Percentiles rank a stretch among this genome's conserved stretches.
Conservation (phyloP, 1,140 invertebrate species). For the Neodiprion pinetum region DNA sequence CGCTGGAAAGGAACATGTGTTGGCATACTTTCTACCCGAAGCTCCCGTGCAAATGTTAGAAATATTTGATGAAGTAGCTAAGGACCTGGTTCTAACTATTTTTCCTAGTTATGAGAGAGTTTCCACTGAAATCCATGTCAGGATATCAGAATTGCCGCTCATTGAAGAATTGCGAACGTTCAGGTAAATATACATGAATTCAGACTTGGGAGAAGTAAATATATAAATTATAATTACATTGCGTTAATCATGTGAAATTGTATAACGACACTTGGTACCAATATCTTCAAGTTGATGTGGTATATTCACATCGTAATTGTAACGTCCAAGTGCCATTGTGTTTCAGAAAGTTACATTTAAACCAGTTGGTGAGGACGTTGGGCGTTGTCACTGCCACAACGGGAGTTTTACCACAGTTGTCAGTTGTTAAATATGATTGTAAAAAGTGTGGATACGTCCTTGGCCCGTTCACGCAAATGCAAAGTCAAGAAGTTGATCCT, state of each 20-base stretch:
- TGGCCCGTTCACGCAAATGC: conserved; percentile 95
- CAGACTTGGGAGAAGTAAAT: conserved; percentile 10
- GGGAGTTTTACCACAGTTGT: conserved; percentile 94
- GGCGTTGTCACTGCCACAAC: conserved; percentile 97
- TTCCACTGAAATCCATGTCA: conserved; percentile 89
- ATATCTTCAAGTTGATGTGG: no score
- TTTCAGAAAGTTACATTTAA: conserved; percentile 91
- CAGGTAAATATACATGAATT: conserved; percentile 61
- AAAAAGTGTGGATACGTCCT: conserved; percentile 93
- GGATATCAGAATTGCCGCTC: conserved; percentile 93
- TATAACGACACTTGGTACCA: no score
- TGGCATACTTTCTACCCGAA: conserved; percentile 97
- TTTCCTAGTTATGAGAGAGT: conserved; percentile 97
- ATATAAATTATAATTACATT: conserved; percentile 9
- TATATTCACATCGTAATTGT: no score
- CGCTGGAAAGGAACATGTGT: conserved; percentile 87
- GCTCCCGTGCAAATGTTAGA: conserved; percentile 95
- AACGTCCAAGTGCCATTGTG: conserved; percentile 16
- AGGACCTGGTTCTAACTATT: conserved; percentile 92
- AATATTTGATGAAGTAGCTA: conserved; percentile 95
- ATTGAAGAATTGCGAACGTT: conserved; percentile 96
- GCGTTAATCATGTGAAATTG: no score
- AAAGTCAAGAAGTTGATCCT: conserved; percentile 93
- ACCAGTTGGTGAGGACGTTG: conserved; percentile 90
- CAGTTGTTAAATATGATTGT: conserved; percentile 97